phyloP scores from a whole-genome alignment of 2,888 invertebrate species.

The Gibbula magus region DNA sequence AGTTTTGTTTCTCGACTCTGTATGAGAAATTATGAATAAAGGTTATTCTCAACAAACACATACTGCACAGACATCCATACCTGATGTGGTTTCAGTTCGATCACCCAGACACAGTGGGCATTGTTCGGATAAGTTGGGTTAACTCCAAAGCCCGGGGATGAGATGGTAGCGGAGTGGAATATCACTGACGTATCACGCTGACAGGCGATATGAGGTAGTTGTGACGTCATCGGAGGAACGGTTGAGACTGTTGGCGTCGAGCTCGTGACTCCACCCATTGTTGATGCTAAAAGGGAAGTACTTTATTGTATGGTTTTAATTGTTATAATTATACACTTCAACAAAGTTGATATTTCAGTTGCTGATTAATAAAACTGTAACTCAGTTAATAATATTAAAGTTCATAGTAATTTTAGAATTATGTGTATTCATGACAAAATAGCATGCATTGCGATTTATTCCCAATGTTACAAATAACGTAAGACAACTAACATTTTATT shows the following conservation, averaged over 20 bases:
- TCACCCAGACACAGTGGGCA: slow-evolving; percentile 42
- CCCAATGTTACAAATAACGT: not conserved
- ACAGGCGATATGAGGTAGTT: not conserved
- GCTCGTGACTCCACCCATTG: not conserved
- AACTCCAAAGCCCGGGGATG: slow-evolving; percentile 40
- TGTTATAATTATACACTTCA: no score
- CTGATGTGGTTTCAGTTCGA: slow-evolving; percentile 31
- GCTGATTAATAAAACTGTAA: no score
- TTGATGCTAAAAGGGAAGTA: not conserved
- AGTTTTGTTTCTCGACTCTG: no score
- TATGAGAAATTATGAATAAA: no score
- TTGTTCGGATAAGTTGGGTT: slow-evolving; percentile 39
- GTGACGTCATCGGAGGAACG: not conserved
- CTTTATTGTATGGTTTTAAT: no score
- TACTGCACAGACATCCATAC: slow-evolving; percentile 32
- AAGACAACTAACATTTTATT: not conserved
- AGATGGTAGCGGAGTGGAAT: slow-evolving; percentile 26
- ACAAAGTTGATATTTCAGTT: no score
- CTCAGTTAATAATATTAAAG: not conserved
- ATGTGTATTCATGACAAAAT: not conserved
- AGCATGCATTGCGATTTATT: not conserved
- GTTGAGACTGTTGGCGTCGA: not conserved
- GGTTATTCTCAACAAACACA: not conserved
- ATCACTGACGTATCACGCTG: not conserved
- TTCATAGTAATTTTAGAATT: not conserved